Evolutionary conservation across 2,113 vertebrate genomes (phyloP), one percentile per base, ranked within the genome.

Genomic region (Rhinichthys klamathensis): DNA sequence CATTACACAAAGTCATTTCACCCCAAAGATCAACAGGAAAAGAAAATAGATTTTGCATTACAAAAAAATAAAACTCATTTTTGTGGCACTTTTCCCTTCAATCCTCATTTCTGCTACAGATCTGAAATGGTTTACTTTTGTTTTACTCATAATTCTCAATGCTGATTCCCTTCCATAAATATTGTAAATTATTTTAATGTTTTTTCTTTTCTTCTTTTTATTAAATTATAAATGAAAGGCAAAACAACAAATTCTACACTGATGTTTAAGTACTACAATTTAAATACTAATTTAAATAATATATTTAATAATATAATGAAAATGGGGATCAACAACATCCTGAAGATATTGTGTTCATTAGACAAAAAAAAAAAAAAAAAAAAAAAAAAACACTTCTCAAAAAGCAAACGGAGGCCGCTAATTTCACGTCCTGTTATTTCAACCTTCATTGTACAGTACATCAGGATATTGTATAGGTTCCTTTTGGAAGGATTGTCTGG

Each of bases 401-500:
- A 30, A 89, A 86, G 56, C n/a, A 41, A 73, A 51, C 51, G 49
- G 27, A 56, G 9, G 75, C 27, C 13, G 15, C 49, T 32, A 30
- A 30, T 78, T 78, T 56, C 32, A 58, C 58, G 8, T 78, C 30
- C 30, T 58, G 51, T 38, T 56, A 38, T 38, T 78, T 78, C 30
- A 58, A 58, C 21, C 35, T 27, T 41, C 13, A 61, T 61, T 79
- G 54, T 41, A 46, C 23, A 23, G 7, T 60, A 44, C 23, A 72
- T 72, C 32, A 73, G 70, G 38, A 18, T 80, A 51, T 44, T 51
- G 7, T 27, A 30, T 30, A 60, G 23, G 3, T 35, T 30, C 63
- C 65, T 82, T 83, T 70, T 23, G 44, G 41, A 85, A 78, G 60
- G 30, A 83, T 60, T 88, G 84, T 61, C 80, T 38, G 75, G 61